Percentiles rank a stretch among this genome's conserved stretches.
Evolutionary conservation across 2,888 invertebrate genomes (phyloP).

Genomic region (Protophormia terraenovae): DNA sequence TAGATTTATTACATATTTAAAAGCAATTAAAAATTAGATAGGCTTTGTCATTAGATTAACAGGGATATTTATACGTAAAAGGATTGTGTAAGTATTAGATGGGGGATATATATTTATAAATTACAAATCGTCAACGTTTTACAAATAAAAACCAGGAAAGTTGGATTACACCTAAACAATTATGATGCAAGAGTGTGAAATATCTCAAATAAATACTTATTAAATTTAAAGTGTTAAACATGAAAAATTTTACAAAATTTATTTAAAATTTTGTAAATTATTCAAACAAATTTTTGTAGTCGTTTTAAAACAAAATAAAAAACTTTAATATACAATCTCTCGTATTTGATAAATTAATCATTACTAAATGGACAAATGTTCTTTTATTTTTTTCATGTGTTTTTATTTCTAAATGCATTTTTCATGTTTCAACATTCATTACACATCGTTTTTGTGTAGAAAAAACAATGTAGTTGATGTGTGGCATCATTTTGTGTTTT

Average conservation of each 20-base stretch:
- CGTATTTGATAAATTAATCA: slow-evolving; percentile 56
- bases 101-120: no score
- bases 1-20: not conserved
- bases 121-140: no score
- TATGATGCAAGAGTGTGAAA: no score
- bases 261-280: not conserved
- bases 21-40: slow-evolving; percentile 28
- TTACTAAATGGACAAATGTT: slow-evolving; percentile 50
- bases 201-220: no score
- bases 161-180: no score
- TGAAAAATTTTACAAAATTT: not conserved
- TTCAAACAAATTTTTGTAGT: not conserved
- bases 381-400: not conserved
- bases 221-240: no score
- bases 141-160: no score
- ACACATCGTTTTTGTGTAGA: slow-evolving; percentile 55
- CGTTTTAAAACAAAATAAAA: not conserved
- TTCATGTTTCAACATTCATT: slow-evolving; percentile 63
- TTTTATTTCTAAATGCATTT: slow-evolving; percentile 61
- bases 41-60: not conserved
- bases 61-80: not conserved
- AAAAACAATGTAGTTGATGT: slow-evolving; percentile 40
- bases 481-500: slow-evolving; percentile 52
- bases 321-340: slow-evolving; percentile 18
- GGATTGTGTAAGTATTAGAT: not conserved